phyloP scores from a whole-genome alignment of 2,113 vertebrate species.

The Ctenomys sociabilis region DNA sequence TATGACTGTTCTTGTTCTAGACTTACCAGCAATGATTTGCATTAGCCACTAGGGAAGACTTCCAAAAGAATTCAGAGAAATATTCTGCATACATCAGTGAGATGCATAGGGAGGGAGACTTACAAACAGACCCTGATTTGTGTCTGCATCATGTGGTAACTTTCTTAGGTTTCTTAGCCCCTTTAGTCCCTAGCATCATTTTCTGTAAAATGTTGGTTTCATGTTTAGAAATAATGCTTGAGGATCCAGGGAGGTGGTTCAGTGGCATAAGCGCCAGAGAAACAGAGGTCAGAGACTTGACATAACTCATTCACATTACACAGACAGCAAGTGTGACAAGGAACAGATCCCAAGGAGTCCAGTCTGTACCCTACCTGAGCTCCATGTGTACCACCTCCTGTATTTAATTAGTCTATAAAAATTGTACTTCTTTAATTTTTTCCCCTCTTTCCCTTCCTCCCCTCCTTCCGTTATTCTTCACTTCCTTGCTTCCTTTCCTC shows the following conservation, averaged over 20 bases:
- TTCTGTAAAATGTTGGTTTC: neutral
- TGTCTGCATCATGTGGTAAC: neutral
- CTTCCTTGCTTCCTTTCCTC: neutral
- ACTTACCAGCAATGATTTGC: neutral
- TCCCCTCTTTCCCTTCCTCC: neutral
- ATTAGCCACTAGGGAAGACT: neutral
- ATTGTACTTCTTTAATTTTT: constrained; percentile 3
- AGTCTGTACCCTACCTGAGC: neutral
- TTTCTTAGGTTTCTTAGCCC: neutral
- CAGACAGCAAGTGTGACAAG: neutral
- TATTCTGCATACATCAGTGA: neutral
- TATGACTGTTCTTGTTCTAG: neutral
- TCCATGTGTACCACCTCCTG: neutral
- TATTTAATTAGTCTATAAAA: neutral
- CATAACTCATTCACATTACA: neutral
- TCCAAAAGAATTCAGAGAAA: neutral
- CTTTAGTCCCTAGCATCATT: neutral
- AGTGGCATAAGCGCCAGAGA: neutral
- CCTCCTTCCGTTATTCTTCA: neutral
- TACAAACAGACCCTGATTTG: neutral
- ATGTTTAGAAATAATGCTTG: neutral
- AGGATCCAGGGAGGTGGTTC: too few species aligned
- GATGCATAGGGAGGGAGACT: neutral
- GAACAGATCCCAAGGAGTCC: neutral
- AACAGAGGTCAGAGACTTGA: neutral